Base-by-base conservation (phyloP, 2,113 vertebrate genomes). In the Rutilus rutilus region DNA sequence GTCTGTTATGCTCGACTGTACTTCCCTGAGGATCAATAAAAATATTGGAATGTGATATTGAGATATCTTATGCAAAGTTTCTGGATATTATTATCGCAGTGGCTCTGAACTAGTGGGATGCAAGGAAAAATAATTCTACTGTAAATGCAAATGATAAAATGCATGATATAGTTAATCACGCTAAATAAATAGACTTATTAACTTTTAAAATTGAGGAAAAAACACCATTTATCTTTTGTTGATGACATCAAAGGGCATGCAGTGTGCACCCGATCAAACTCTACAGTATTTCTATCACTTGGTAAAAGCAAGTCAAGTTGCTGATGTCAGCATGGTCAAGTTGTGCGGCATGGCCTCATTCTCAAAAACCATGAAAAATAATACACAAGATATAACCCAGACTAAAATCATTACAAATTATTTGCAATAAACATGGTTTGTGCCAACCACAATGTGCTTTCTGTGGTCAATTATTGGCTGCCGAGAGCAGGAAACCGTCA, bases 21-120 rank as follows among this genome's bases (percentile, higher is more conserved):
- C 67, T 85, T 1, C 79, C 23, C 92, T 95, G 90, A 59, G 6
- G 27, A 71, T 57, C 19, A 71, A 50, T 30, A 50, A 2, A 54
- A 54, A 54, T 54, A 77, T 10, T 54, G 17, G 4, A 14, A 54
- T 54, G 47, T 33, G 47, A 64, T 5, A 45, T 80, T 62, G 59
- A 82, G 27, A 69, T 52, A 14, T 69, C 15, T 77, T 50, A 3
- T 47, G 23, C 12, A 25, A 25, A 47, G 42, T 27, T 75, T 75
- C n/a, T 27, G 39, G 71, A 75, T 27, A 8, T 11, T 27, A 77
- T 54, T 19, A 73, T 33, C 1, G 9, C 42, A 75, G 42, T 7
- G 73, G 71, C 27, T 47, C 42, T 54, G 25, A 77, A 77, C 33
- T 42, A 10, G 54, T 57, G 2, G 19, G 54, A 23, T 62, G 17